Conservation (phyloP, 2,888 invertebrate species). For the Schrankia costaestrigalis region DNA sequence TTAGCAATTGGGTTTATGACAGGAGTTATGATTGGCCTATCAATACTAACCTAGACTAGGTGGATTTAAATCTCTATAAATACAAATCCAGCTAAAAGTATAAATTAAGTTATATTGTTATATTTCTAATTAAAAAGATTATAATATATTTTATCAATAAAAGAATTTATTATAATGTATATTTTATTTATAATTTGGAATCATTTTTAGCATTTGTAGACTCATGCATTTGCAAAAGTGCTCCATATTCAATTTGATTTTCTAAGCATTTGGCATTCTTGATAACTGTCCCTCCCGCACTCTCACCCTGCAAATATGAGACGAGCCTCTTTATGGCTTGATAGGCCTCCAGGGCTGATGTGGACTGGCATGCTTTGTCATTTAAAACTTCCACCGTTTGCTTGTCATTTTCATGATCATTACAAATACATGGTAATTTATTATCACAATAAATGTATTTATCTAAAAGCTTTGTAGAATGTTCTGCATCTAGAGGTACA, state of each 20-base stretch:
- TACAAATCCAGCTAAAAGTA: too few species aligned
- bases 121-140: too few species aligned
- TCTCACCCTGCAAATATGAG: constrained; percentile 40
- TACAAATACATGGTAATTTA: constrained; percentile 26
- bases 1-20: too few species aligned
- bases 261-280: constrained; percentile 41
- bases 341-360: constrained; percentile 40
- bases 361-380: constrained; percentile 18
- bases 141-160: constrained; percentile 12
- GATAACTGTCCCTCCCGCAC: constrained; percentile 28
- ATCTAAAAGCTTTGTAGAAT: constrained; percentile 29
- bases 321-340: constrained; percentile 46
- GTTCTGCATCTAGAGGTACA: constrained; percentile 29
- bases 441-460: constrained; percentile 39
- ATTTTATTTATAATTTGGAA: constrained; percentile 28
- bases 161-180: constrained; percentile 11
- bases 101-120: too few species aligned
- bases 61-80: too few species aligned
- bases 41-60: too few species aligned
- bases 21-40: too few species aligned
- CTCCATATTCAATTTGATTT: constrained; percentile 41
- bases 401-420: constrained; percentile 20
- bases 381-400: constrained; percentile 23
- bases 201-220: constrained; percentile 36
- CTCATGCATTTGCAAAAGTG: constrained; percentile 39